These are phyloP conservation scores for Bufo bufo DNA, from an alignment of 2,113 vertebrate genomes.

Conservation along the genomic window DNA sequence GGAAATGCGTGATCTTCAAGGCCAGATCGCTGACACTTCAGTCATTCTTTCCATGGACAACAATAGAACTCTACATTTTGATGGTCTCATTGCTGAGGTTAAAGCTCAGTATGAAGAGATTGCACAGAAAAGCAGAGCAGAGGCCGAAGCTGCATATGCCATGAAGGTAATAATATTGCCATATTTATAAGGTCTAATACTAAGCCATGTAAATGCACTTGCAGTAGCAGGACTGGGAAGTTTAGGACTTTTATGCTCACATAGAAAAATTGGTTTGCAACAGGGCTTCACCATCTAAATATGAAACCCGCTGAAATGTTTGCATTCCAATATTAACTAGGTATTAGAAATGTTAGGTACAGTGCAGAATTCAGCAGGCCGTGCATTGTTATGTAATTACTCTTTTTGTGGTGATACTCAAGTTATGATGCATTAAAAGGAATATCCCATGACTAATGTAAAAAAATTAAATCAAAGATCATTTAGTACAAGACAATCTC, in stretches of 20 bases:
- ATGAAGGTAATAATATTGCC: conserved; percentile 73
- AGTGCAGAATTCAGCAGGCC: background rate
- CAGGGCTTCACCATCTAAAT: background rate
- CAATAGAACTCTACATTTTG: conserved; percentile 85
- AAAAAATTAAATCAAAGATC: too few relatives aligned
- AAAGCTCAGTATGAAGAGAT: conserved; percentile 87
- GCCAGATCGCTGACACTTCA: conserved; percentile 83
- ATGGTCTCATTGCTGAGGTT: conserved; percentile 87
- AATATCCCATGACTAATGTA: too few relatives aligned
- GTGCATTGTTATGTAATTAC: background rate
- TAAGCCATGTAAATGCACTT: background rate
- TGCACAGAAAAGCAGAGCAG: conserved; percentile 83
- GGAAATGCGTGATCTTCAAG: conserved; percentile 84
- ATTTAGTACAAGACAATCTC: too few relatives aligned
- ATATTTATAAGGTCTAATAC: background rate
- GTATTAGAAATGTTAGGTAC: background rate
- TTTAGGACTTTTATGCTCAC: background rate
- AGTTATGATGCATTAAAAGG: background rate
- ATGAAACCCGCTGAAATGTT: too few relatives aligned
- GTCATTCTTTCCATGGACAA: conserved; percentile 95
- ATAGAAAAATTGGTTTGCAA: background rate
- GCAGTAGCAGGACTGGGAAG: background rate
- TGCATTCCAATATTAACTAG: background rate
- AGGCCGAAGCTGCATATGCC: conserved; percentile 86
- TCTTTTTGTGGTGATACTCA: background rate